phyloP scores from a whole-genome alignment of 2,888 invertebrate species.

The Stenotaenia linearis region DNA sequence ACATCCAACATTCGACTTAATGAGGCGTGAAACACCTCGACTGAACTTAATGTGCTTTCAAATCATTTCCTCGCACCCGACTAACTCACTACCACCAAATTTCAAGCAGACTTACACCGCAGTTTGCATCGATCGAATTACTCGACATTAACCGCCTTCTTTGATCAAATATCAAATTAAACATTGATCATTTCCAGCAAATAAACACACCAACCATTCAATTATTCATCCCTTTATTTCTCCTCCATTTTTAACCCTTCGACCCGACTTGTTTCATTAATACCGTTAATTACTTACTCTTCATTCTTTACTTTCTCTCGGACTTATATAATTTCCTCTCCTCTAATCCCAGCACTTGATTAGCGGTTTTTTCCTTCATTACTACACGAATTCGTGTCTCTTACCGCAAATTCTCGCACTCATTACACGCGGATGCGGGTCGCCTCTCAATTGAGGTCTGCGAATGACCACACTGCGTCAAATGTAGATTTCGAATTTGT shows the following conservation, averaged over 20 bases:
- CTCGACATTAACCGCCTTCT: neutral
- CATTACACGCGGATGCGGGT: neutral
- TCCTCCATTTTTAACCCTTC: neutral
- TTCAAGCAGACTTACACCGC: neutral
- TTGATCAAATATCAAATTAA: constrained; percentile 5
- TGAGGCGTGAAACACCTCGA: neutral
- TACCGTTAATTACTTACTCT: neutral
- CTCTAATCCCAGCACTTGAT: constrained; percentile 2
- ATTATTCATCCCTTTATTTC: neutral
- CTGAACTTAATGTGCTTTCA: neutral
- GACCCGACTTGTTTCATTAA: neutral
- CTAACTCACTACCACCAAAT: neutral
- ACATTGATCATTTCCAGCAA: neutral
- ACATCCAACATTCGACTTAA: neutral
- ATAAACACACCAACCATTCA: neutral
- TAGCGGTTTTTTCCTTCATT: neutral
- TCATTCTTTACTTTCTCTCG: neutral
- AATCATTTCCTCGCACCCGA: neutral
- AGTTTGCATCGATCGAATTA: neutral
- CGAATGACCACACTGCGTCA: too few species aligned
- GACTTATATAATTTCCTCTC: neutral
- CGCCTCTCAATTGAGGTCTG: neutral
- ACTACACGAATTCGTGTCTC: neutral
- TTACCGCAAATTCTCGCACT: constrained; percentile 4
- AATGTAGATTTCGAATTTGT: neutral